Percentiles rank a stretch among this genome's conserved stretches.
Conservation (phyloP, 2,888 invertebrate species). For the Colletes collaris region DNA sequence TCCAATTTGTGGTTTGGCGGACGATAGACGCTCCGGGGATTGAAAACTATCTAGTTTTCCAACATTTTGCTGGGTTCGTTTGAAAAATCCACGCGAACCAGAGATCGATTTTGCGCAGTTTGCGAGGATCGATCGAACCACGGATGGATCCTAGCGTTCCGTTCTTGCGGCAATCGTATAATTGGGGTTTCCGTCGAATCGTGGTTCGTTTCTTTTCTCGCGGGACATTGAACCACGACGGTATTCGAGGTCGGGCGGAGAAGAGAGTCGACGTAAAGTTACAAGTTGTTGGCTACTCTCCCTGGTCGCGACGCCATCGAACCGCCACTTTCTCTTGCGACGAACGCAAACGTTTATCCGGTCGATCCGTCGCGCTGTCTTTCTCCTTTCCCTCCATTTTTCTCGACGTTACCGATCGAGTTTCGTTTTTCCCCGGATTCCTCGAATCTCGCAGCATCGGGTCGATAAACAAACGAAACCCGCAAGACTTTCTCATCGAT, state of each 20-base stretch:
- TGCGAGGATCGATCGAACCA: too few relatives aligned
- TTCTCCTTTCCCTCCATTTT: conserved; percentile 1
- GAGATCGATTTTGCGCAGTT: too few relatives aligned
- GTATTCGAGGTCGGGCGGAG: conserved; percentile 76
- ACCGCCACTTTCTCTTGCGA: conserved; percentile 72
- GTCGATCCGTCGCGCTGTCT: conserved; percentile 29
- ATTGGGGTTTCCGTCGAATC: neutral
- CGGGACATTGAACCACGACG: conserved; percentile 70
- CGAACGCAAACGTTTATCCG: conserved; percentile 62
- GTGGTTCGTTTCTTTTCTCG: conserved; percentile 14
- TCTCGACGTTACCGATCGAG: neutral
- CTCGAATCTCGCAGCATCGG: neutral
- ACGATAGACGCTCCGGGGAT: too few relatives aligned
- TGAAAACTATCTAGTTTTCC: too few relatives aligned
- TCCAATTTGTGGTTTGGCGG: neutral
- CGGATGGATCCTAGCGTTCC: too few relatives aligned
- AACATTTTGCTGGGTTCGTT: too few relatives aligned
- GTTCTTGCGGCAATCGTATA: too few relatives aligned
- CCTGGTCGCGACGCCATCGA: conserved; percentile 59
- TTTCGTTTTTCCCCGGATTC: neutral
- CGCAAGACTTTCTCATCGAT: conserved; percentile 20
- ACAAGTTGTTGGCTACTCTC: conserved; percentile 78
- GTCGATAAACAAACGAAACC: neutral
- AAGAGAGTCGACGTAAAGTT: conserved; percentile 74
- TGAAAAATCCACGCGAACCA: too few relatives aligned